Percentiles rank a stretch among this genome's conserved stretches.
Conservation (phyloP, 2,888 invertebrate genomes). For the Cristatella mucedo region DNA sequence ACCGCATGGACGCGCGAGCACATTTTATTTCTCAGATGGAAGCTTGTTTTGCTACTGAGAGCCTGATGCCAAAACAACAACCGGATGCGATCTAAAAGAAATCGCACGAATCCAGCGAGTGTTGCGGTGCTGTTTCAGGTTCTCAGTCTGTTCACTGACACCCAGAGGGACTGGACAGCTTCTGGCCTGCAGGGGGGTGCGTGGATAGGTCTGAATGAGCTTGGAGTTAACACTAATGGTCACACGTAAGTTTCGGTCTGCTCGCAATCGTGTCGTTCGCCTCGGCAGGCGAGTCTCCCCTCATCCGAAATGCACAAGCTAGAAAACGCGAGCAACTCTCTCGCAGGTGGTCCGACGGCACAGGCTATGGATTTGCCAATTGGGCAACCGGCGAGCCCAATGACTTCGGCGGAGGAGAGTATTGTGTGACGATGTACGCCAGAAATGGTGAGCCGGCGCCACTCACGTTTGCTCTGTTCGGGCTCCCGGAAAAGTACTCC, state of each 20-base stretch:
- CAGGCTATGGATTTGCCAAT: constrained; percentile 16
- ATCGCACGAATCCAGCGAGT: too few relatives aligned
- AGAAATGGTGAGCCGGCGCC: constrained; percentile 9
- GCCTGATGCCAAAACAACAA: too few relatives aligned
- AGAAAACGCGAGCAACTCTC: neutral
- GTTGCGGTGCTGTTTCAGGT: too few relatives aligned
- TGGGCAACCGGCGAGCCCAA: constrained; percentile 23
- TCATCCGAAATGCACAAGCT: neutral
- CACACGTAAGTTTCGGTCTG: constrained; percentile 10
- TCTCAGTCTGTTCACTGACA: too few relatives aligned
- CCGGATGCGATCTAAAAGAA: too few relatives aligned
- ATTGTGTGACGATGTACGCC: constrained; percentile 17
- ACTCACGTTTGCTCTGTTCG: too few relatives aligned
- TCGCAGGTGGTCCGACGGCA: constrained; percentile 18
- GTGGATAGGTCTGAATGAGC: constrained; percentile 12
- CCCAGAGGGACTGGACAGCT: too few relatives aligned
- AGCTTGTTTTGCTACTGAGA: too few relatives aligned
- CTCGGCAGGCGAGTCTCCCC: neutral
- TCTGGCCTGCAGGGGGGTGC: neutral
- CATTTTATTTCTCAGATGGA: too few relatives aligned
- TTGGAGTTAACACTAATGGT: constrained; percentile 11
- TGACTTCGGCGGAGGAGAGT: constrained; percentile 19
- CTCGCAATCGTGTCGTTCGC: neutral
- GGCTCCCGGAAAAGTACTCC: too few relatives aligned
- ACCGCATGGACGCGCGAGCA: too few relatives aligned